phyloP scores from a whole-genome alignment of 2,113 vertebrate genomes.

The Scomber colias region DNA sequence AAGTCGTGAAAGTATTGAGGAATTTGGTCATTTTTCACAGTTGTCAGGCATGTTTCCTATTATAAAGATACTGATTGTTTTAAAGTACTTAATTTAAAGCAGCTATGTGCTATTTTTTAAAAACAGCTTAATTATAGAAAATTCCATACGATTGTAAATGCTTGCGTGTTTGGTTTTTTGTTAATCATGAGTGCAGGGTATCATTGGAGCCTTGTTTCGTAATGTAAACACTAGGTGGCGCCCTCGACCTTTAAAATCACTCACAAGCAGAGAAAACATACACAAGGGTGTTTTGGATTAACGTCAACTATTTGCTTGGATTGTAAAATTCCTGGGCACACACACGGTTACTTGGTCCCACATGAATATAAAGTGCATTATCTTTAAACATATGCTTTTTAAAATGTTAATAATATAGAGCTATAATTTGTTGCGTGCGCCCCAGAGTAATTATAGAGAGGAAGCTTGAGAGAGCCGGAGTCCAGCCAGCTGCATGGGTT shows the following conservation, averaged over 20 bases:
- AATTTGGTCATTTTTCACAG: background rate
- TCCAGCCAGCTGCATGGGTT: conserved; percentile 48
- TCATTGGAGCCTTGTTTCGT: no score
- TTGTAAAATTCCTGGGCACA: background rate
- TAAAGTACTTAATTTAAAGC: no score
- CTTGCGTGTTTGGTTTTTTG: background rate
- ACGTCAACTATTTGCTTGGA: conserved; percentile 13
- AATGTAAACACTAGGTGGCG: conserved; percentile 48
- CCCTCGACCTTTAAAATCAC: background rate
- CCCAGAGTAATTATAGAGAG: conserved; percentile 28
- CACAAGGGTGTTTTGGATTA: conserved; percentile 5
- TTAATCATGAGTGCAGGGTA: background rate
- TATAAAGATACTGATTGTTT: background rate
- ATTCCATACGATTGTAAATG: background rate
- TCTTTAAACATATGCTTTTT: background rate
- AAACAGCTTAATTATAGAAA: background rate
- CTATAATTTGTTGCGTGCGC: conserved; percentile 25
- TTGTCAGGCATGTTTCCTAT: background rate
- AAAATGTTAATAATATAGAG: conserved; percentile 21
- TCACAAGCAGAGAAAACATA: background rate
- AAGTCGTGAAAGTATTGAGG: background rate
- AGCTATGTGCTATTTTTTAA: no score
- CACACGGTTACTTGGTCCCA: no score
- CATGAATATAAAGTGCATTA: no score
- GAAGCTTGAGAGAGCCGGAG: conserved; percentile 26